Percentiles rank a stretch among this genome's conserved stretches.
Evolutionary conservation across 2,888 invertebrate genomes (phyloP).

Genomic region (Archips xylosteana): DNA sequence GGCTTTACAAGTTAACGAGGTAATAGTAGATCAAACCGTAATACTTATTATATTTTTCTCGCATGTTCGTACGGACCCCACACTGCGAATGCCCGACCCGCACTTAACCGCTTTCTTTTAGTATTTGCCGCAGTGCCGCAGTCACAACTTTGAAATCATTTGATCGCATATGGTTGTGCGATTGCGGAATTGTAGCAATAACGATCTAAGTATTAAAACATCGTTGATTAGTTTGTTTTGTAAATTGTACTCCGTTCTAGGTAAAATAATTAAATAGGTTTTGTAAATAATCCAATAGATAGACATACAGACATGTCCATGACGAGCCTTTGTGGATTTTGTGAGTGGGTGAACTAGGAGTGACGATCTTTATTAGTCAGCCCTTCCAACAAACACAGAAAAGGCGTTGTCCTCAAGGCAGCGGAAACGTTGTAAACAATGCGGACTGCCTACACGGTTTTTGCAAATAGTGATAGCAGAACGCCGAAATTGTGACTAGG

Average conservation of each 20-base stretch:
- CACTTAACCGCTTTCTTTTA: too few relatives aligned
- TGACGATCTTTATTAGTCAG: slow-evolving; percentile 47
- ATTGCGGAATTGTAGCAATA: too few relatives aligned
- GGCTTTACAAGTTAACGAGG: too few relatives aligned
- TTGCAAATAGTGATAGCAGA: slow-evolving; percentile 16
- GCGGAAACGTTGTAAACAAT: slow-evolving; percentile 33
- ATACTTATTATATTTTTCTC: too few relatives aligned
- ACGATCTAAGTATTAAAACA: too few relatives aligned
- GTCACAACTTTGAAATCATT: too few relatives aligned
- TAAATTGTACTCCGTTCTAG: slow-evolving; percentile 6
- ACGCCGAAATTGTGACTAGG: not conserved
- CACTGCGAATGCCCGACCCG: too few relatives aligned
- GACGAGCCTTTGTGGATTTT: slow-evolving; percentile 56
- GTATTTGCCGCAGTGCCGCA: too few relatives aligned
- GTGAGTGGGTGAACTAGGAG: slow-evolving; percentile 52
- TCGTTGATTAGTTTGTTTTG: not conserved
- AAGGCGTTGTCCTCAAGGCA: slow-evolving; percentile 34
- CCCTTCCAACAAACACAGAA: slow-evolving; percentile 33
- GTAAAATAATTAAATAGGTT: slow-evolving; percentile 37
- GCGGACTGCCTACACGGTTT: slow-evolving; percentile 27
- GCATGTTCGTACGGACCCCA: too few relatives aligned
- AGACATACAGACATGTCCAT: slow-evolving; percentile 47
- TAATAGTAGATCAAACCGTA: too few relatives aligned
- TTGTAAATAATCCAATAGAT: slow-evolving; percentile 47
- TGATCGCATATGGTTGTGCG: too few relatives aligned